Conservation (phyloP, 2,888 invertebrate species). For the Erebia palarica region DNA sequence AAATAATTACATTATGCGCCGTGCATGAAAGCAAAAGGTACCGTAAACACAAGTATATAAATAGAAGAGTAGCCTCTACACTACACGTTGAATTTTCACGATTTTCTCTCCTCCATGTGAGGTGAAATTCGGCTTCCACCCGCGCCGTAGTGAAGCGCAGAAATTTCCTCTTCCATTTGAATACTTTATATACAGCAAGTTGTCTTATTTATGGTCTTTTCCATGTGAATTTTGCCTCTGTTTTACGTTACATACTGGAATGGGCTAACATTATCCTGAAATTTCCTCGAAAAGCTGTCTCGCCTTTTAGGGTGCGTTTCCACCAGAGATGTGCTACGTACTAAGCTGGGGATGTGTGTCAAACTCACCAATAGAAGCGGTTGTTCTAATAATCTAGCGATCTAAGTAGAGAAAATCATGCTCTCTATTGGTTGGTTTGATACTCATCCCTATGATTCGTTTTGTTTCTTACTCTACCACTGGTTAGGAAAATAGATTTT, state of each 20-base stretch:
- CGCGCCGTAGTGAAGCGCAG: not conserved
- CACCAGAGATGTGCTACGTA: too few relatives aligned
- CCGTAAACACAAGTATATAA: constrained; percentile 8
- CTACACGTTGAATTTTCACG: constrained; percentile 1
- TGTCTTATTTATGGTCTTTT: constrained; percentile 11
- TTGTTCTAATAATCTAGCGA: too few relatives aligned
- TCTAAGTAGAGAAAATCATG: too few relatives aligned
- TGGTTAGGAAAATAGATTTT: too few relatives aligned
- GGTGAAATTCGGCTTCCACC: not conserved
- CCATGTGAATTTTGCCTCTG: not conserved
- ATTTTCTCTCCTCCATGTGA: not conserved
- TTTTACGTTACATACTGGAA: not conserved
- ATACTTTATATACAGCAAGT: constrained; percentile 14
- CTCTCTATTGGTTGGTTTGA: too few relatives aligned
- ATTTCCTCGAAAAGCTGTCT: too few relatives aligned
- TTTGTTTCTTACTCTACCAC: too few relatives aligned
- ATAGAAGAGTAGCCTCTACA: constrained; percentile 1
- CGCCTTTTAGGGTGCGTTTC: too few relatives aligned
- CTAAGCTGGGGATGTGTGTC: too few relatives aligned
- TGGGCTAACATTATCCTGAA: not conserved
- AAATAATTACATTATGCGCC: not conserved
- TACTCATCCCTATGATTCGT: too few relatives aligned
- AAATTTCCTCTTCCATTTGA: constrained; percentile 10
- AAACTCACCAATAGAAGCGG: too few relatives aligned
- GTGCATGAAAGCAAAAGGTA: not conserved